Evolutionary conservation across 23 tunicate species (phyloP).

Genomic region (Botrylloides violaceus): DNA sequence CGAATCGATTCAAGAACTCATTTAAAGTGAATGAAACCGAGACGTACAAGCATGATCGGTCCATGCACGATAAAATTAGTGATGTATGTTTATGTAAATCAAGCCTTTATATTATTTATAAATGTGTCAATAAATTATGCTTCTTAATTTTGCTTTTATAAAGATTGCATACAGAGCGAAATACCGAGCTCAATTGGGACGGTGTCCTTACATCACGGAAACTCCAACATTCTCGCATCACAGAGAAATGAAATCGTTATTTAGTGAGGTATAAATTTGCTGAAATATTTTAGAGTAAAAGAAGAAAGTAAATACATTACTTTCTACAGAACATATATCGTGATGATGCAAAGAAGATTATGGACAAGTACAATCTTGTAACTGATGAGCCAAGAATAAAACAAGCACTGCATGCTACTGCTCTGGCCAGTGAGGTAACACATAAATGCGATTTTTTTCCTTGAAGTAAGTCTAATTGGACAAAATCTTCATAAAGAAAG

Average conservation of each 20-base stretch:
- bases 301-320: too few relatives aligned
- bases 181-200: slow-evolving; percentile 46
- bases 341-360: slow-evolving; percentile 37
- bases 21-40: slow-evolving; percentile 89
- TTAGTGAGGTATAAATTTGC: slow-evolving; percentile 54
- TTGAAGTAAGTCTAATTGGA: background rate
- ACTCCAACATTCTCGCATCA: slow-evolving; percentile 68
- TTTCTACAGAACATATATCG: slow-evolving; percentile 51
- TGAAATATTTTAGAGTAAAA: too few relatives aligned
- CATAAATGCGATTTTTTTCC: too few relatives aligned
- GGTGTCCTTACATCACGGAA: slow-evolving; percentile 84
- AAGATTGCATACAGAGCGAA: slow-evolving; percentile 82
- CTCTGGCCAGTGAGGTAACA: slow-evolving; percentile 76
- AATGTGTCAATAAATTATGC: background rate
- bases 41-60: slow-evolving; percentile 62
- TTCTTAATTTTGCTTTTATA: background rate
- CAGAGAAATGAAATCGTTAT: slow-evolving; percentile 43
- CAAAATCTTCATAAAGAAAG: slow-evolving; percentile 11
- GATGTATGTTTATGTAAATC: slow-evolving; percentile 41
- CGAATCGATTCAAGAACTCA: slow-evolving; percentile 42
- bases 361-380: slow-evolving; percentile 79
- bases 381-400: slow-evolving; percentile 83
- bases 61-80: slow-evolving; percentile 64
- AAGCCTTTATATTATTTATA: background rate
- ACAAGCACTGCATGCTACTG: slow-evolving; percentile 52